Evolutionary conservation across 2,797 vertebrate species (phyloP).

Genomic region (Phoxinus dragarum): DNA sequence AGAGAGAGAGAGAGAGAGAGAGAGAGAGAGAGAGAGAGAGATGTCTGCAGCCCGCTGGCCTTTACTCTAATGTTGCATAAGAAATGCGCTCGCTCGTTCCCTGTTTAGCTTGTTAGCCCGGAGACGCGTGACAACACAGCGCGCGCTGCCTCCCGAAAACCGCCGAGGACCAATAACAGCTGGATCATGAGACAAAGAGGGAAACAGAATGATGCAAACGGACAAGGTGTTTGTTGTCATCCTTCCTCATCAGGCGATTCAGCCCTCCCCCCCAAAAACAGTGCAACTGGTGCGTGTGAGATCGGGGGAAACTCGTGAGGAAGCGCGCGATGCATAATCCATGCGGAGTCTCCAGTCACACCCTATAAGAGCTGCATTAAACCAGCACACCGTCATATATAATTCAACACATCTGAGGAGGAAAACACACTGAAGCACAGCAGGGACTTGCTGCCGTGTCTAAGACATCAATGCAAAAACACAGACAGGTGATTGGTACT

Average conservation of each 20-base stretch:
- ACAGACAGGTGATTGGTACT: neutral
- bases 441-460: neutral
- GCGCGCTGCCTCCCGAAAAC: neutral
- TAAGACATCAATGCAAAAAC: neutral
- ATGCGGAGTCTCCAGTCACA: constrained; percentile 5
- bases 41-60: constrained; percentile 31
- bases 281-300: neutral
- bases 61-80: constrained; percentile 58
- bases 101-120: constrained; percentile 24
- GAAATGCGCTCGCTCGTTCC: constrained; percentile 23
- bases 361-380: constrained; percentile 22
- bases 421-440: constrained; percentile 14
- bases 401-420: constrained; percentile 35
- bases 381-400: neutral
- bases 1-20: neutral
- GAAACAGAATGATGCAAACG: constrained; percentile 8
- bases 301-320: neutral
- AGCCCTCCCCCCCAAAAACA: neutral
- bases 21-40: neutral
- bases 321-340: neutral
- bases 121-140: constrained; percentile 28
- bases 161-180: constrained; percentile 23
- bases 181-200: neutral
- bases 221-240: constrained; percentile 10
- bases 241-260: neutral